phyloP scores from a whole-genome alignment of 2,797 vertebrate genomes.

The Poeciliopsis gracilis region DNA sequence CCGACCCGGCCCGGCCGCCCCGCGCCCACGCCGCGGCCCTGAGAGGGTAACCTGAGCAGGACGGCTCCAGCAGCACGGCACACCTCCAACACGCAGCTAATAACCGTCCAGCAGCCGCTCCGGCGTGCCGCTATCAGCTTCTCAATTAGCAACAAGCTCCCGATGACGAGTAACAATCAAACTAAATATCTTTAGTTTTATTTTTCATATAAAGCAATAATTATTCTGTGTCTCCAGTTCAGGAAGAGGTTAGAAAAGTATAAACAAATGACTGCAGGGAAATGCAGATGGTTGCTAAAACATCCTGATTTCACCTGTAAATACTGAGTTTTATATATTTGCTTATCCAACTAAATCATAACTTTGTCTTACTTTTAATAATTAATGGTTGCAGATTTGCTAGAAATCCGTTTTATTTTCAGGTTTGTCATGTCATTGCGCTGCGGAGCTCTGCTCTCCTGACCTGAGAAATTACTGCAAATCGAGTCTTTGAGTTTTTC shows the following conservation, averaged over 20 bases:
- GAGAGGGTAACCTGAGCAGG: constrained; percentile 64
- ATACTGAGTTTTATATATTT: background rate
- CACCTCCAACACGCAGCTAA: constrained; percentile 37
- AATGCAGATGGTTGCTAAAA: background rate
- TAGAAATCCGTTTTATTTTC: background rate
- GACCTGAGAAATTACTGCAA: background rate
- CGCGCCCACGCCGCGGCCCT: constrained; percentile 49
- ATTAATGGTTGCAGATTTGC: background rate
- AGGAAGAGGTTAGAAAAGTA: background rate
- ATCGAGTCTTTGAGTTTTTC: background rate
- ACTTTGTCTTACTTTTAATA: background rate
- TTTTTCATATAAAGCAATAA: background rate
- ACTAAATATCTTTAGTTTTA: too few species aligned
- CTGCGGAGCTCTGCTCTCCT: background rate
- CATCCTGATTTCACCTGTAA: background rate
- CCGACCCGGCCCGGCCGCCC: constrained; percentile 46
- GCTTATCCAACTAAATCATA: background rate
- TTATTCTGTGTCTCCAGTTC: background rate
- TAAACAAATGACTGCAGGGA: background rate
- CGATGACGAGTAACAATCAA: background rate
- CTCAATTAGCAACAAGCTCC: background rate
- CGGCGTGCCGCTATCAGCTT: background rate
- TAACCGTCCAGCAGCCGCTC: background rate
- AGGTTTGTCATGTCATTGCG: background rate
- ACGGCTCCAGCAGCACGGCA: constrained; percentile 51